A percentile compares a stretch with the other conserved stretches of the same genome.
phyloP scores from a whole-genome alignment of 1,140 invertebrate species.

The Daktulosphaira vitifoliae region DNA sequence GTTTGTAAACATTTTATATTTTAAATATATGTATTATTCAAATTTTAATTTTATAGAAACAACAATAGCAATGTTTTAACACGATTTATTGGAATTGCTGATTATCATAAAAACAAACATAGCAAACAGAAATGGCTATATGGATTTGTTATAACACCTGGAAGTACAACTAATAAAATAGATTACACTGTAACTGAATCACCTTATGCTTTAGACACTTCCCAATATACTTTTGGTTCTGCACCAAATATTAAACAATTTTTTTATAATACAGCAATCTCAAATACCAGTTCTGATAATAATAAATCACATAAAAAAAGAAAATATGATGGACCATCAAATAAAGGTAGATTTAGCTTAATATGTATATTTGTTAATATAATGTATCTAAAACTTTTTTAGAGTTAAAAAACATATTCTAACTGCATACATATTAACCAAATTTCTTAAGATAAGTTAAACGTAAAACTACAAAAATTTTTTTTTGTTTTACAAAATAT shows the following conservation, averaged over 20 bases:
- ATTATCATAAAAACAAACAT: background rate
- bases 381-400: too few species aligned
- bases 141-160: conserved; percentile 4
- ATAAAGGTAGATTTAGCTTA: too few species aligned
- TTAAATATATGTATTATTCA: too few species aligned
- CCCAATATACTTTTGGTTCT: conserved; percentile 4
- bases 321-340: background rate
- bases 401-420: too few species aligned
- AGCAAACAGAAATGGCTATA: conserved; percentile 31
- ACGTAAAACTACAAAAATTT: too few species aligned
- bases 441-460: too few species aligned
- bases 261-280: conserved; percentile 22
- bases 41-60: conserved; percentile 8
- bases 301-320: background rate
- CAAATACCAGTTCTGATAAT: conserved; percentile 6
- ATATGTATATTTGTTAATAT: too few species aligned
- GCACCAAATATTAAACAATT: conserved; percentile 7
- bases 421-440: too few species aligned
- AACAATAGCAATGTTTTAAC: conserved; percentile 7
- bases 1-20: conserved; percentile 43
- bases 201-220: background rate
- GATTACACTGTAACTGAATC: conserved; percentile 21
- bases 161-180: background rate
- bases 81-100: conserved; percentile 20
- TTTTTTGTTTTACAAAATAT: too few species aligned